Conservation (phyloP, 2,113 vertebrate genomes). For the Oreamnos americanus region DNA sequence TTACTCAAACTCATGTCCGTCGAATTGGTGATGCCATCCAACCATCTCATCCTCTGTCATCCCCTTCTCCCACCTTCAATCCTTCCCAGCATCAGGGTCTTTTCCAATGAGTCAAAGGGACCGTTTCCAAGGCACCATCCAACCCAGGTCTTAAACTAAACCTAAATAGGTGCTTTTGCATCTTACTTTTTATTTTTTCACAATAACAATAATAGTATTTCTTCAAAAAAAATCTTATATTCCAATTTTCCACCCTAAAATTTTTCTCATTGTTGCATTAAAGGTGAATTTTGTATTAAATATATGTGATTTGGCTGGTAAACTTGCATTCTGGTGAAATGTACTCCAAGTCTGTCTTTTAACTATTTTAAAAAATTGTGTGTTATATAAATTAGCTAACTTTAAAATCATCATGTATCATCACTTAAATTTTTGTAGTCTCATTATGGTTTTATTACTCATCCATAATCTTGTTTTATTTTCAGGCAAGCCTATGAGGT, state of each 20-base stretch:
- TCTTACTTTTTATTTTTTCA: neutral
- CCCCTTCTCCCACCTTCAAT: neutral
- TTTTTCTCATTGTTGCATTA: neutral
- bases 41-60: neutral
- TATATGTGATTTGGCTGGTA: neutral
- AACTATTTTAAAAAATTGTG: slow-evolving; percentile 1
- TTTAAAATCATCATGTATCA: neutral
- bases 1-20: neutral
- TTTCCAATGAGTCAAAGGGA: neutral
- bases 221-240: neutral
- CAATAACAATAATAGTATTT: neutral
- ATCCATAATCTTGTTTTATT: neutral
- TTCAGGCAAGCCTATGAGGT: neutral
- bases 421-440: neutral
- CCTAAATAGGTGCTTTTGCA: neutral
- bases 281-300: neutral
- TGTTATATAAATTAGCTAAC: neutral
- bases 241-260: neutral
- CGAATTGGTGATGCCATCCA: neutral
- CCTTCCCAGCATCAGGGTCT: neutral
- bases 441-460: neutral
- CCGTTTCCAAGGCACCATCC: neutral
- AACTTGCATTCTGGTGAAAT: neutral
- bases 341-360: neutral
- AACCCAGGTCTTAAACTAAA: neutral